Percentiles rank a stretch among this genome's conserved stretches.
These are phyloP conservation scores for Triops longicaudatus DNA, from an alignment of 1,140 invertebrate species.

Conservation along the genomic window DNA sequence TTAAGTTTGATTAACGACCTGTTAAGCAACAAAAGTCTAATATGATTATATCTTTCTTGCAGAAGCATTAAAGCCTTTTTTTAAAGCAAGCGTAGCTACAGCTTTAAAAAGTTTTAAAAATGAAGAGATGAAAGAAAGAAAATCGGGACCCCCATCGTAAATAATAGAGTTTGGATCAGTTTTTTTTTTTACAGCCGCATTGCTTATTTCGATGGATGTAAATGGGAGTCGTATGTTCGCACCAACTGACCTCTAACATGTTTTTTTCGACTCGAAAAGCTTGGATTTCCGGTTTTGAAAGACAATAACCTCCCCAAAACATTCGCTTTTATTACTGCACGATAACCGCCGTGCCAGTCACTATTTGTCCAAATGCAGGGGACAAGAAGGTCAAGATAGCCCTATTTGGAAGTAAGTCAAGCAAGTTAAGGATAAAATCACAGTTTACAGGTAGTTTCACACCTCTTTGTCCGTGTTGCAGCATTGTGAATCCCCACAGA, in stretches of 20 bases:
- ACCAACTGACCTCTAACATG: background rate
- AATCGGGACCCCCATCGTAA: background rate
- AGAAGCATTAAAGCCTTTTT: too few relatives aligned
- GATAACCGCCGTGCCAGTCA: background rate
- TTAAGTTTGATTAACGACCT: too few relatives aligned
- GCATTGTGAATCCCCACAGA: background rate
- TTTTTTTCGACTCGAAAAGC: background rate
- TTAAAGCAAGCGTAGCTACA: too few relatives aligned
- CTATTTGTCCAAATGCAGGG: background rate
- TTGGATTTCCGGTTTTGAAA: background rate
- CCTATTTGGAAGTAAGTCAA: background rate
- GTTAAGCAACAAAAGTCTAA: too few relatives aligned
- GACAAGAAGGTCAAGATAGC: slow-evolving; percentile 6
- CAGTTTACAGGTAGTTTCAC: background rate
- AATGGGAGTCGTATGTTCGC: background rate
- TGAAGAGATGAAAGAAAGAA: background rate
- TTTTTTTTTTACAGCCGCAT: background rate
- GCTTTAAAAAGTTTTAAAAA: too few relatives aligned
- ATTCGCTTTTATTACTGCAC: background rate
- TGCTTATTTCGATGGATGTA: background rate
- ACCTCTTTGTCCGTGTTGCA: background rate
- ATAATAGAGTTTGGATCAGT: background rate
- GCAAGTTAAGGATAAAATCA: background rate
- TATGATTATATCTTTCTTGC: too few relatives aligned
- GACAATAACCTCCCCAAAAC: background rate